phyloP scores from a whole-genome alignment of 2,888 invertebrate genomes.

The Clitarchus hookeri region DNA sequence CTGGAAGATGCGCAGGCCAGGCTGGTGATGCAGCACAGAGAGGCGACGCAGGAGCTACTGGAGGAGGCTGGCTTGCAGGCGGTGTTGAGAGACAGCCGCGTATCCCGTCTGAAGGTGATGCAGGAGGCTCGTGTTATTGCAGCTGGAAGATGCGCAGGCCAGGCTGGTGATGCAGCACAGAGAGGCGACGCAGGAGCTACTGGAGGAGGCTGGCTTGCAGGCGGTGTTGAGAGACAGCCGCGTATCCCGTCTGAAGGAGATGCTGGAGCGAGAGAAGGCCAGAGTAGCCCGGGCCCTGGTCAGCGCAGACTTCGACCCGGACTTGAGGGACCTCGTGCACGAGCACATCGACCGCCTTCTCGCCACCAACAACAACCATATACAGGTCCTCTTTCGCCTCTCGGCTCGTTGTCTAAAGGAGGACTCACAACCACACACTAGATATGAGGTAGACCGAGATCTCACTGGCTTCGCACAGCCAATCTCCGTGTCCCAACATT shows the following conservation, averaged over 20 bases:
- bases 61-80: conserved; percentile 84
- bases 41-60: conserved; percentile 84
- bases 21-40: too few relatives aligned
- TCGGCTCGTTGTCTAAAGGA: too few relatives aligned
- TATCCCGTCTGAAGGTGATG: conserved; percentile 64
- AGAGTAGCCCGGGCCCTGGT: conserved; percentile 69
- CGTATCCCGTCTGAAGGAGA: conserved; percentile 64
- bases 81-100: conserved; percentile 76
- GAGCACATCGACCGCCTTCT: conserved; percentile 61
- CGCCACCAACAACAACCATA: neutral
- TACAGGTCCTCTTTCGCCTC: neutral
- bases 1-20: conserved; percentile 76
- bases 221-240: conserved; percentile 81
- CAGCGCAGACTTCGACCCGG: conserved; percentile 61
- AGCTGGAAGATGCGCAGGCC: conserved; percentile 73
- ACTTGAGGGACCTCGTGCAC: conserved; percentile 58
- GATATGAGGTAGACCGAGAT: too few relatives aligned
- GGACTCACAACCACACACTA: too few relatives aligned
- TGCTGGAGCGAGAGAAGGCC: conserved; percentile 70
- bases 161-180: conserved; percentile 79
- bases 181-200: conserved; percentile 82
- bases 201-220: conserved; percentile 82
- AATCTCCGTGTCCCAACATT: too few relatives aligned
- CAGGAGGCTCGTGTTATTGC: neutral
- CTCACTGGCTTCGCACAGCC: too few relatives aligned